Conservation (phyloP, 1,140 invertebrate species). For the Bombus waltoni region DNA sequence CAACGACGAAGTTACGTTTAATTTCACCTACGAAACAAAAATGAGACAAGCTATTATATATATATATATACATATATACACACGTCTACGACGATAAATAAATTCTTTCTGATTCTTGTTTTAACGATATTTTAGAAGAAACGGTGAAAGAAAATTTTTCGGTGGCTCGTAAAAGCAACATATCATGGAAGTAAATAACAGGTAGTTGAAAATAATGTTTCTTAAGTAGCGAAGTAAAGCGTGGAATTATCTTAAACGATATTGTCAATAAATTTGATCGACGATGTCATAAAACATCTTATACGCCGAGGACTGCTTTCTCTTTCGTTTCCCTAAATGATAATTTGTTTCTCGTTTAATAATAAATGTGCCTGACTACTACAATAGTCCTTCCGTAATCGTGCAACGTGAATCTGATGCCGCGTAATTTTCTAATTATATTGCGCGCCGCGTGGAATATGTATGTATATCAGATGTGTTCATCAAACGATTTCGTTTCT, state of each 20-base stretch:
- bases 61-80: too few species aligned
- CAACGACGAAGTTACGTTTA: too few species aligned
- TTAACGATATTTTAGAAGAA: neutral
- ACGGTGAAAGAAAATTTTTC: neutral
- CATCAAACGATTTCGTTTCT: slow-evolving; percentile 44
- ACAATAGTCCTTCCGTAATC: slow-evolving; percentile 7
- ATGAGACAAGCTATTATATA: neutral
- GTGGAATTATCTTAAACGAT: neutral
- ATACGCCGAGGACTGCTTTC: neutral
- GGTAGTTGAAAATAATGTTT: neutral
- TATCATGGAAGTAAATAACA: neutral
- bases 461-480: slow-evolving; percentile 22
- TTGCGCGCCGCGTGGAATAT: slow-evolving; percentile 12
- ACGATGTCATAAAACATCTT: slow-evolving; percentile 5
- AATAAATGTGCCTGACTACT: neutral
- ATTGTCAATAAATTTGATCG: slow-evolving; percentile 6
- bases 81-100: neutral
- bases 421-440: slow-evolving; percentile 42
- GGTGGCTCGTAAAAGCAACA: neutral
- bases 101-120: neutral
- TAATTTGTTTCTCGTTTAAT: neutral
- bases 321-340: slow-evolving; percentile 10
- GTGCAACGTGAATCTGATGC: neutral
- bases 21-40: neutral
- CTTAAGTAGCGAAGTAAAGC: neutral